Base-by-base conservation (phyloP, 1,140 invertebrate species). In the Nasonia longicornis region DNA sequence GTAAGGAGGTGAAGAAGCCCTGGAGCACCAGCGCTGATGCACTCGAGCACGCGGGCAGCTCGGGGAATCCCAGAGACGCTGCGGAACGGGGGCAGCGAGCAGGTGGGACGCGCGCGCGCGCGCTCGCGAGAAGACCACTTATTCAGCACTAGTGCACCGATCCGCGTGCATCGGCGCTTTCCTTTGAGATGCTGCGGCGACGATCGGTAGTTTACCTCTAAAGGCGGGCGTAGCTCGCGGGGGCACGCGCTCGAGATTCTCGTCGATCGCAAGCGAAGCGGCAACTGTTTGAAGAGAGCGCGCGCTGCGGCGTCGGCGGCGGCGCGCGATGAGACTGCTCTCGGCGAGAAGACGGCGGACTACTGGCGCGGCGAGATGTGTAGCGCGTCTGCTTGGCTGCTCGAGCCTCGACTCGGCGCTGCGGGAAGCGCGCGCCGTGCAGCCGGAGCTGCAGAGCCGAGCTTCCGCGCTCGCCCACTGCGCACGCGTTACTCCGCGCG, bases 401-500 rank as follows among this genome's bases (percentile, higher is more conserved):
- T 35, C 35, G 69, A 20, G 29, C 31, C 29, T n/a, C 69, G 29
- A 20, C 11, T 31, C 69, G 69, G 10, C 66, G 26, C 26, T 20
- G 2, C 11, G 38, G 0, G 20, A 11, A 2, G 6, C 31, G 22
- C 29, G 38, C 45, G 4, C 16, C 20, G 11, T 66, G 26, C 38
- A 58, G 52, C 16, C 52, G 16, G 45, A 12, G 52, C 52, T 20
- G 16, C 45, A 48, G 10, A 20, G 48, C 1, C 22, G 52, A 79
- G 69, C 77, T 52, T 71, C 31, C 26, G 2, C 20, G 22, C 1
- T 52, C 26, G 42, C 20, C 45, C 10, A 79, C 20, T 79, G 77
- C 77, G 77, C 77, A 79, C 58, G 77, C 77, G 77, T 78, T 58
- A 22, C 29, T n/a, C 16, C 22, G 11, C 42, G 42, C 31, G 26